Conservation (phyloP, 1,140 invertebrate genomes). For the Augochlora pura region DNA sequence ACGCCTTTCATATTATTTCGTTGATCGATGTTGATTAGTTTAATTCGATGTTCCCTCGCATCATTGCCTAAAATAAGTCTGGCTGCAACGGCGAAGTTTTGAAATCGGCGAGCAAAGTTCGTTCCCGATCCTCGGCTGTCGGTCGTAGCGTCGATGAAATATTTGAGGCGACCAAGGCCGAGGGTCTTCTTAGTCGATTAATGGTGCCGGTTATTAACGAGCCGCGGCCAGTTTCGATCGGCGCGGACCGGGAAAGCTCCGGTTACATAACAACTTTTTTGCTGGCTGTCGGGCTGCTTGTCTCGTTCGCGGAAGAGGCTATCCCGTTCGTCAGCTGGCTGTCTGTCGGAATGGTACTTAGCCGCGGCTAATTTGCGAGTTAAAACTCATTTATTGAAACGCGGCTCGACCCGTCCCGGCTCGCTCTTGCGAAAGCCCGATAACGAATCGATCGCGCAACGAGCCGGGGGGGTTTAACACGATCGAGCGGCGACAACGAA, state of each 20-base stretch:
- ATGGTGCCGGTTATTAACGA: background rate
- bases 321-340: background rate
- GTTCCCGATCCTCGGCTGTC: too few species aligned
- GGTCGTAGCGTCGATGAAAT: too few species aligned
- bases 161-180: background rate
- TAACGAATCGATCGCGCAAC: too few species aligned
- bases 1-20: too few species aligned
- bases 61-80: too few species aligned
- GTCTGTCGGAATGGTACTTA: background rate
- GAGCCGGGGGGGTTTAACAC: too few species aligned
- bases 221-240: background rate
- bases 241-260: background rate
- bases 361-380: background rate
- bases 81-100: too few species aligned
- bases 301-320: background rate
- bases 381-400: background rate
- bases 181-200: background rate
- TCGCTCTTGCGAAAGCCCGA: too few species aligned
- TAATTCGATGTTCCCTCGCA: too few species aligned
- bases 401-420: background rate
- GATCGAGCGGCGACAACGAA: too few species aligned
- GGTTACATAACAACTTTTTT: constrained; percentile 6
- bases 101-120: too few species aligned
- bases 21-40: too few species aligned
- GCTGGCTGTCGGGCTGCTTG: background rate